Evolutionary conservation across 2,113 vertebrate genomes (phyloP).

Genomic region (Hyperopisus bebe): DNA sequence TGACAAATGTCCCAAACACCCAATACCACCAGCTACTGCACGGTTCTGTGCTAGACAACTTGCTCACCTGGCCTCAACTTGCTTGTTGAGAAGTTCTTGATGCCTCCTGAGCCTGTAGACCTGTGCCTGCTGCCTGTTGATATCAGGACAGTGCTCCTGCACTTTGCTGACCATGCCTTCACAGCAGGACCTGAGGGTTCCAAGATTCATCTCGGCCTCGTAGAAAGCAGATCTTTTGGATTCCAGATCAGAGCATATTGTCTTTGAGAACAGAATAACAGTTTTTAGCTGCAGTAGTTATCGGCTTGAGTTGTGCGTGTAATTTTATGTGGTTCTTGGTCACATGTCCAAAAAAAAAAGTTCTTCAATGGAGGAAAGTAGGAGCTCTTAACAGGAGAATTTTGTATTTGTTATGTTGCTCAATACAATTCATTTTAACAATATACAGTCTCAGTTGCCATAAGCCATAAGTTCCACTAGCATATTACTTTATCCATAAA

Average conservation of each 20-base stretch:
- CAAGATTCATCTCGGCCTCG: slow-evolving; percentile 75
- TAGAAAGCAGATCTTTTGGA: slow-evolving; percentile 62
- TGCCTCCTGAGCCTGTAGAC: slow-evolving; percentile 81
- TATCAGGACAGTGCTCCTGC: slow-evolving; percentile 94
- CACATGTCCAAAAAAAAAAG: background rate
- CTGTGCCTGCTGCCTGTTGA: slow-evolving; percentile 84
- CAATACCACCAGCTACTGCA: background rate
- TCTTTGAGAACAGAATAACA: slow-evolving; percentile 51
- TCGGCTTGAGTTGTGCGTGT: background rate
- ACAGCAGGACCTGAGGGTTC: slow-evolving; percentile 66
- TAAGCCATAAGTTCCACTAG: background rate
- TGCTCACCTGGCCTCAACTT: slow-evolving; percentile 72
- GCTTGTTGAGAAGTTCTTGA: slow-evolving; percentile 74
- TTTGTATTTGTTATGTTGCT: background rate
- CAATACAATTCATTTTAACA: background rate
- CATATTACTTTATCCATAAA: background rate
- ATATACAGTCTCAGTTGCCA: background rate
- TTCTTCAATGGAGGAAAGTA: background rate
- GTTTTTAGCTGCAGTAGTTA: background rate
- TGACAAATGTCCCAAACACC: background rate
- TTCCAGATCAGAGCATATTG: slow-evolving; percentile 68
- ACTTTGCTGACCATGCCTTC: slow-evolving; percentile 72
- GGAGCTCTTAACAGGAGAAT: background rate
- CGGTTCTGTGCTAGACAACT: background rate
- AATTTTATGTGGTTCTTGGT: background rate